Base-by-base conservation (phyloP, 2,797 vertebrate species). In the Poecile montanus region DNA sequence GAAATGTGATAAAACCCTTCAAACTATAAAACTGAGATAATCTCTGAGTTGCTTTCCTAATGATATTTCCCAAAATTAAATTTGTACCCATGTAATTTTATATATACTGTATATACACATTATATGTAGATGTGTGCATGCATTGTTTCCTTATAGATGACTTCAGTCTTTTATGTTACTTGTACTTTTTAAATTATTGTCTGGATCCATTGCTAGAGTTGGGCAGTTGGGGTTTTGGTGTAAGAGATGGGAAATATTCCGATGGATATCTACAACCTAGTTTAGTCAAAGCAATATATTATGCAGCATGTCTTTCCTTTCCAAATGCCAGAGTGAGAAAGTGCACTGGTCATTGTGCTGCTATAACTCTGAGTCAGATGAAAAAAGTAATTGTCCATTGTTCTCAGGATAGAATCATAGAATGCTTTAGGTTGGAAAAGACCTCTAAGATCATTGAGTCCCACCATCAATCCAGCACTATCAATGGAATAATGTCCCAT, bases 341-440 rank as follows among this genome's bases (percentile, higher is more conserved):
- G 30, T 8, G 40, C 42, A 22, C 68, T 72, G n/a, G 23, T 74
- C 54, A 27, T 34, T 3, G 3, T 68, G 45, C 75, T 89, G 36
- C 57, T 80, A 7, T 72, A 94, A 78, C 40, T 92, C 47, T 93
- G 85, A 88, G 44, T 88, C 4, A 3, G 74, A 54, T 75, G 58
- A 66, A 74, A 88, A 75, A 78, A 30, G 3, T 51, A 74, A 68
- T 91, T 88, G 81, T 22, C 42, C 7, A 5, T 26, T 90, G 47
- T 72, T 94, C 51, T 91, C 66, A 27, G 23, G 18, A 72, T 40
- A 78, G 25, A 72, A 45, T 66, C 32, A 50, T 21, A 23, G 32
- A 61, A 56, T 2, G 6, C 10, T 30, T 72, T 50, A 66, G 20
- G 5, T 32, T 82, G 29, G 48, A 72, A 48, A 77, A 87, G 17